Evolutionary conservation across 2,113 vertebrate species (phyloP).

Genomic region (Notothenia coriiceps): DNA sequence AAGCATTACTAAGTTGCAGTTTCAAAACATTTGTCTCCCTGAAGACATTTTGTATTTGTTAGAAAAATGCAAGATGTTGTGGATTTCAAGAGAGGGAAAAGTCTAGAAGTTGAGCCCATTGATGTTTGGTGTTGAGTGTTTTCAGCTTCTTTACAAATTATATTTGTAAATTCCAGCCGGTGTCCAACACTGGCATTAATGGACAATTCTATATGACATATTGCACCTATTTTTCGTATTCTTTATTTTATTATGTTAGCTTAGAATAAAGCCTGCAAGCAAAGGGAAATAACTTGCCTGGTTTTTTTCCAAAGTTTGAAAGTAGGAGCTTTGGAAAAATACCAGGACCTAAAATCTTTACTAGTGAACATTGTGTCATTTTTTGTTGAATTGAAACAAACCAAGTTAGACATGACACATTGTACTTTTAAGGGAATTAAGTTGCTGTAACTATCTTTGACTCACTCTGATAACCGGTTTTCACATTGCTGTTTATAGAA

Average conservation of each 20-base stretch:
- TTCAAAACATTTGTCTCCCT: constrained; percentile 29
- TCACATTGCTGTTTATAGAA: background rate
- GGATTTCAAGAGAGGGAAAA: background rate
- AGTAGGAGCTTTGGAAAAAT: background rate
- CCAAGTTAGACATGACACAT: background rate
- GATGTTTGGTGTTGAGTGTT: background rate
- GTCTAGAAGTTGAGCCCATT: background rate
- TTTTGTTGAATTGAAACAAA: background rate
- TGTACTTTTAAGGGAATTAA: background rate
- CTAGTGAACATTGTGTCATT: background rate
- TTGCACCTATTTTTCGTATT: background rate
- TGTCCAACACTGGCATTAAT: background rate
- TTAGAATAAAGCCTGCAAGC: too few relatives aligned
- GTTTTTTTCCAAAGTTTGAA: background rate
- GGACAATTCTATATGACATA: background rate
- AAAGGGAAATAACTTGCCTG: background rate
- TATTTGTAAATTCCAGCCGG: background rate
- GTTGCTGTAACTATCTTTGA: background rate
- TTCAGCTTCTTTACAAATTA: background rate
- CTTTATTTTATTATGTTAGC: too few relatives aligned
- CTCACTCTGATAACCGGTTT: background rate
- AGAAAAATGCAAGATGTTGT: background rate
- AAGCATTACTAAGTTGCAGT: constrained; percentile 4
- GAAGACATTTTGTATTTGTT: constrained; percentile 17
- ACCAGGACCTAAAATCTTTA: background rate